Base-by-base conservation (phyloP, 2,113 vertebrate genomes). In the Pogona vitticeps region DNA sequence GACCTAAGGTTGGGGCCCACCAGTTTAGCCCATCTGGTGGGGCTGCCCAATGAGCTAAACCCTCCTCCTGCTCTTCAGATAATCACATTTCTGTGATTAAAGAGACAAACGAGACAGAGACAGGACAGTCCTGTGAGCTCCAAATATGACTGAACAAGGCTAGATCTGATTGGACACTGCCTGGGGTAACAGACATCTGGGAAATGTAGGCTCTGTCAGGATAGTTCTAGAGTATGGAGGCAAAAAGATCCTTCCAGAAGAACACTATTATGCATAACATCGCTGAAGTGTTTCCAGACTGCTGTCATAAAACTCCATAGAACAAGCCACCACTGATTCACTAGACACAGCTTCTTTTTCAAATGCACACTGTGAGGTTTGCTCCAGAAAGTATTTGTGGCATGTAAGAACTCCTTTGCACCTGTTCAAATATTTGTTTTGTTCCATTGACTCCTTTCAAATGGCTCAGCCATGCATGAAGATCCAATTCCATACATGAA, bases 341-440 rank as follows among this genome's bases (percentile, higher is more conserved):
- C 21, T 52, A 46, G 46, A 52, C 36, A 68, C 56, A 38, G 70
- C 36, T 63, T 84, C 61, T 77, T 9, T 70, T 85, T 85, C 67
- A 68, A 85, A 65, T 13, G 9, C 33, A 40, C 28, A 52, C 40
- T 76, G 52, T 72, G 61, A 67, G 21, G 14, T 76, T 85, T 77
- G 61, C 23, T 36, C 42, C 46, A 59, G n/a, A 77, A 85, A 68
- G 40, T 70, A 85, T 87, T 40, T 28, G 67, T 82, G 71, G 70
- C 61, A 82, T 76, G 80, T 52, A 56, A 82, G 28, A 76, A 76
- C 71, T 38, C 75, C 71, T 76, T 82, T 82, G 71, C 71, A 82
- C 86, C 79, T 87, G 78, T 82, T 87, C 85, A 76, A 76, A 82
- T 82, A 82, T 87, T 77, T 87, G 61, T 76, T 87, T 68, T 67